Evolutionary conservation across 2,113 vertebrate genomes (phyloP).

Genomic region (Morone saxatilis): DNA sequence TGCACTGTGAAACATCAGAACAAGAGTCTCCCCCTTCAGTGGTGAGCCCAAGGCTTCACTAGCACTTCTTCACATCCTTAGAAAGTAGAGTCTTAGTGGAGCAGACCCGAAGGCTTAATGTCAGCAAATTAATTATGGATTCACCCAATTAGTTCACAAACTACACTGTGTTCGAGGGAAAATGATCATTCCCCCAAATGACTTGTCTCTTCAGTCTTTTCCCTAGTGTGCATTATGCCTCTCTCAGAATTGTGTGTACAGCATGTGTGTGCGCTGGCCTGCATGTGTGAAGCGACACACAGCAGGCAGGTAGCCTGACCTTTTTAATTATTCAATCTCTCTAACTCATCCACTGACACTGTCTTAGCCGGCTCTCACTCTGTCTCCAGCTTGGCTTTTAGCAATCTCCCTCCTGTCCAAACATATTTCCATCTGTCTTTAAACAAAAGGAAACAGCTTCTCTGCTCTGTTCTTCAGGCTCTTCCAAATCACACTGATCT

Average conservation of each 20-base stretch:
- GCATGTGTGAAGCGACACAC: conserved; percentile 52
- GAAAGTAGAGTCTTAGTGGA: conserved; percentile 67
- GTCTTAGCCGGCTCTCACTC: background rate
- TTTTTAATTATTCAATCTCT: conserved; percentile 86
- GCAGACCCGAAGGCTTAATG: conserved; percentile 78
- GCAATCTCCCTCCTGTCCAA: conserved; percentile 35
- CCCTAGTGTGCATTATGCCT: conserved; percentile 53
- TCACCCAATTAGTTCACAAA: conserved; percentile 81
- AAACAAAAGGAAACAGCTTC: conserved; percentile 38
- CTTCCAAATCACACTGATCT: conserved; percentile 42
- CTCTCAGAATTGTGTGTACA: conserved; percentile 32
- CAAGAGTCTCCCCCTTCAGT: conserved; percentile 51
- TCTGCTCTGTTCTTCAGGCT: conserved; percentile 5
- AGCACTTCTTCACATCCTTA: conserved; percentile 57
- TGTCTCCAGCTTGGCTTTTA: conserved; percentile 47
- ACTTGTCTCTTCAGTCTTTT: conserved; percentile 65
- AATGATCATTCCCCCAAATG: conserved; percentile 71
- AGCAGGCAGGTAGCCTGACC: conserved; percentile 82
- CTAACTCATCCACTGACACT: conserved; percentile 67
- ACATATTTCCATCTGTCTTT: conserved; percentile 39
- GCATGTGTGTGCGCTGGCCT: conserved; percentile 2
- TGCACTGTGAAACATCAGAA: conserved; percentile 16
- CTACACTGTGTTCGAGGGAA: conserved; percentile 73
- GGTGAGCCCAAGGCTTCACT: conserved; percentile 49
- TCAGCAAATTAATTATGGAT: conserved; percentile 81